These are phyloP conservation scores for Notodonta dromedarius DNA, from an alignment of 2,888 invertebrate genomes.

Conservation along the genomic window DNA sequence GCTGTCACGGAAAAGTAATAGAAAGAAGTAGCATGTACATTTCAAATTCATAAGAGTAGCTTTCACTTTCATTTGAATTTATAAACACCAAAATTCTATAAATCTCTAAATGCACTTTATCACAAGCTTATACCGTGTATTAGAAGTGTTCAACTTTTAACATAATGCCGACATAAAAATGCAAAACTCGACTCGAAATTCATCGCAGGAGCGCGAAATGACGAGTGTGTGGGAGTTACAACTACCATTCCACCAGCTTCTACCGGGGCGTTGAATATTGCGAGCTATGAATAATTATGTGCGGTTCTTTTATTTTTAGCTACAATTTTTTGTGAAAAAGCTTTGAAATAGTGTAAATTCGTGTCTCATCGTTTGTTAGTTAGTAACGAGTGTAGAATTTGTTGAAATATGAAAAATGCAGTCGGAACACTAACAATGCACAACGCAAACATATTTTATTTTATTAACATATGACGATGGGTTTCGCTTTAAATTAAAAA, in stretches of 20 bases:
- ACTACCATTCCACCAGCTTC: neutral
- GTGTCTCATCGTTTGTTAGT: neutral
- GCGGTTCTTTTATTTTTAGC: neutral
- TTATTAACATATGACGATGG: no score
- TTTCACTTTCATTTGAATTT: neutral
- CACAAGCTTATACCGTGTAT: neutral
- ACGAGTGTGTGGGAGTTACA: neutral
- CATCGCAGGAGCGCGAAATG: neutral
- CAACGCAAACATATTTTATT: neutral
- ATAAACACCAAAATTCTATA: neutral
- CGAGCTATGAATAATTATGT: constrained; percentile 1
- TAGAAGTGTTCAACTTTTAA: neutral
- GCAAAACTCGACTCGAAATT: constrained; percentile 4
- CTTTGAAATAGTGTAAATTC: neutral
- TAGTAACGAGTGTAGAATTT: neutral
- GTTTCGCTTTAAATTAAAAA: no score
- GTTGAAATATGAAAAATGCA: neutral
- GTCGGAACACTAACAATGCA: neutral
- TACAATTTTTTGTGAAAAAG: neutral
- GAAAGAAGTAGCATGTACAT: no score
- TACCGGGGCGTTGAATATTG: neutral
- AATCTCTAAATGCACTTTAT: neutral
- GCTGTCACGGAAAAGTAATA: neutral
- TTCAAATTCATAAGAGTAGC: neutral
- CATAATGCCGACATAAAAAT: constrained; percentile 6